Evolutionary conservation across 2,113 vertebrate species (phyloP).

Genomic region (Lutjanus erythropterus): DNA sequence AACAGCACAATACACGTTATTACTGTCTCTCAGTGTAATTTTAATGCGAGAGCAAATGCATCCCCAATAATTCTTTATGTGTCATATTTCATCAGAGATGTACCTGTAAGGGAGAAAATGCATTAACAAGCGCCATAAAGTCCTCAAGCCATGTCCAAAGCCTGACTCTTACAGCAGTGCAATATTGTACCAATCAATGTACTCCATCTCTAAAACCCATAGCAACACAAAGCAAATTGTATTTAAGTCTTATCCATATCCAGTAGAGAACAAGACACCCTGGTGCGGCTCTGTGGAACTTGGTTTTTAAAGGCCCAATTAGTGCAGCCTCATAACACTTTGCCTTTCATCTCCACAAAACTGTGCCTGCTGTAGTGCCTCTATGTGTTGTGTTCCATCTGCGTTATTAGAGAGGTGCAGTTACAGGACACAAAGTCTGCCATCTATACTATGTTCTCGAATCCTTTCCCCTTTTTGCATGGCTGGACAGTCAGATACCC

Average conservation of each 20-base stretch:
- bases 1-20: neutral
- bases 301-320: conserved; percentile 82
- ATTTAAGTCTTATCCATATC: conserved; percentile 64
- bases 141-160: conserved; percentile 10
- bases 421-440: conserved; percentile 26
- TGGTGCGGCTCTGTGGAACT: conserved; percentile 53
- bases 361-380: conserved; percentile 42
- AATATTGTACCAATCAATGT: conserved; percentile 29
- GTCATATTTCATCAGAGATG: conserved; percentile 14
- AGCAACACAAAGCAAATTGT: conserved; percentile 67
- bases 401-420: conserved; percentile 50
- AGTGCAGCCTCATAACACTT: conserved; percentile 77
- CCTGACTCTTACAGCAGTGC: conserved; percentile 2
- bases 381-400: conserved; percentile 29
- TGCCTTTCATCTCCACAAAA: conserved; percentile 78
- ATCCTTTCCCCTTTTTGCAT: conserved; percentile 11
- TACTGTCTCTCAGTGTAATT: neutral
- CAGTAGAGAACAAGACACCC: conserved; percentile 61
- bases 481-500: conserved; percentile 24
- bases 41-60: conserved; percentile 6
- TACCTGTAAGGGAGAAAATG: conserved; percentile 10
- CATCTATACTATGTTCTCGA: conserved; percentile 10
- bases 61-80: neutral
- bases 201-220: conserved; percentile 44
- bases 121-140: conserved; percentile 32